phyloP scores from a whole-genome alignment of 2,797 vertebrate genomes.

The Gymnodraco acuticeps region DNA sequence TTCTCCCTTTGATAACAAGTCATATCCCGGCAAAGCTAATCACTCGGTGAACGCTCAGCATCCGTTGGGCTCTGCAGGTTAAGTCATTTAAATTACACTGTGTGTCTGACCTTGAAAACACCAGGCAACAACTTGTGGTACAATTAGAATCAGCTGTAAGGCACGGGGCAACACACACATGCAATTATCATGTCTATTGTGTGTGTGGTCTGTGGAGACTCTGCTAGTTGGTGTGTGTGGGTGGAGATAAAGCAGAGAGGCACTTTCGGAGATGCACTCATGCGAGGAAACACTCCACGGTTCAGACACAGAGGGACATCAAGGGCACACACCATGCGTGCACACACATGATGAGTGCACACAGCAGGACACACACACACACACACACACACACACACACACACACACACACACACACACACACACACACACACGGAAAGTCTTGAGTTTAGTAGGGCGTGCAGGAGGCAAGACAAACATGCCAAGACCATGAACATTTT shows the following conservation, averaged over 20 bases:
- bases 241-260: constrained; percentile 72
- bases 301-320: constrained; percentile 54
- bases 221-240: constrained; percentile 52
- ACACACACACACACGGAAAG: constrained; percentile 14
- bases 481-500: constrained; percentile 60
- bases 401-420: constrained; percentile 19
- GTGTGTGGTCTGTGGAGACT: constrained; percentile 57
- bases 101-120: constrained; percentile 69
- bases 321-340: constrained; percentile 55
- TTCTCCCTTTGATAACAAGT: neutral
- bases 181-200: constrained; percentile 74
- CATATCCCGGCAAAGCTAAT: constrained; percentile 23
- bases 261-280: constrained; percentile 49
- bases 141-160: constrained; percentile 60
- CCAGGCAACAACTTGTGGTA: constrained; percentile 17
- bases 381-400: constrained; percentile 18
- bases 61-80: constrained; percentile 40
- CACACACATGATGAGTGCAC: constrained; percentile 32
- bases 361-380: constrained; percentile 31
- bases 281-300: constrained; percentile 61
- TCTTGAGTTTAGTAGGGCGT: constrained; percentile 46
- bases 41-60: constrained; percentile 10
- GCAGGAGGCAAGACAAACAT: constrained; percentile 31
- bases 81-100: constrained; percentile 32
- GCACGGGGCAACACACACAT: constrained; percentile 59